Evolutionary conservation across 2,888 invertebrate species (phyloP), one percentile per base, ranked within the genome.

Genomic region (Parelbella ahira): DNA sequence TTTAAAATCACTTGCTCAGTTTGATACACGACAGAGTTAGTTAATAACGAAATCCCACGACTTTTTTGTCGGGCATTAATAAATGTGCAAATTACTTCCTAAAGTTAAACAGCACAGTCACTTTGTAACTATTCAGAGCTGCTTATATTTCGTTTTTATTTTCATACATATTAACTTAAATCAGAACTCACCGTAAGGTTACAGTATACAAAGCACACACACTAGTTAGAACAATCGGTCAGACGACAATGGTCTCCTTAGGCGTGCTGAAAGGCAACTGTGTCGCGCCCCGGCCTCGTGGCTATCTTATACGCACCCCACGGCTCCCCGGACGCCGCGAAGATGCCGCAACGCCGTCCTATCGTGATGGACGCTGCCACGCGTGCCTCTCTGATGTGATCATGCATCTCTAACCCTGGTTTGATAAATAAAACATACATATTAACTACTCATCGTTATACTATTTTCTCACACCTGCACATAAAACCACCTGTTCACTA

Each of bases 291-390:
- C 64, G 67, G 51, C 63, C 53, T 59, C 62, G 58, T 61, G 58
- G 57, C 54, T 57, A 52, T 61, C 78, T 83, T 84, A 84, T 75
- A 68, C 58, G 62, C 71, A 74, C 76, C 78, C 74, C 73, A 67
- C 74, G 58, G 51, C 59, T 56, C 62, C 57, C 60, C 63, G 55
- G 53, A 51, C 60, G 50, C 48, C 49, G 45, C 53, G 66, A 67
- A 65, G 75, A 74, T 80, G 77, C 76, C 53, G 78, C 74, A 78
- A 80, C 65, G 64, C 67, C 68, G 71, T 66, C 75, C 72, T 71
- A 72, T 68, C 67, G 62, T 65, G 68, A 51, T 63, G 49, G 54
- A 70, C 63, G 62, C 65, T 64, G 69, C 63, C 61, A 48, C 58
- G 54, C 51, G 58, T 49, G 49, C 58, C 57, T 56, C 59, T 21